These are phyloP conservation scores for Halyomorpha halys DNA, from an alignment of 1,140 invertebrate species.

Conservation along the genomic window DNA sequence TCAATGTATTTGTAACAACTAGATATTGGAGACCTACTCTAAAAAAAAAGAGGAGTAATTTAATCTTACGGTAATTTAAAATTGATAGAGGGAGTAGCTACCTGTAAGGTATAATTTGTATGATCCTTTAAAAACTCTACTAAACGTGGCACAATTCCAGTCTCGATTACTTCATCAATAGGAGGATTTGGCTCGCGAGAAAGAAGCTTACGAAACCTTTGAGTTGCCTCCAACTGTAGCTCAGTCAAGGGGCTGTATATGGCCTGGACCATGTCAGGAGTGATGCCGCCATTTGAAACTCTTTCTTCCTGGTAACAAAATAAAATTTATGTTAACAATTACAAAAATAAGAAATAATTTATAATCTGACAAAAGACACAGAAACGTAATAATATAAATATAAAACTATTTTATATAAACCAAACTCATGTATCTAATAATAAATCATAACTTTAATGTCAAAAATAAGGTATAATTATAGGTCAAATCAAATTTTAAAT, in stretches of 20 bases:
- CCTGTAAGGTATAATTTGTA: conserved; percentile 74
- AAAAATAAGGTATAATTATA: no score
- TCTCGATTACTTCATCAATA: conserved; percentile 96
- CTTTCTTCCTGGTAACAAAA: conserved; percentile 29
- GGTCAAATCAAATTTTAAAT: no score
- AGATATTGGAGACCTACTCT: no score
- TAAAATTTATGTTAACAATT: background rate
- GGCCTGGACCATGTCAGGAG: conserved; percentile 69
- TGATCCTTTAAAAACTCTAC: conserved; percentile 84
- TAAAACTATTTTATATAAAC: no score
- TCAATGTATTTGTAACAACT: no score
- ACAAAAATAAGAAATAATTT: no score
- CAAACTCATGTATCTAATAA: no score
- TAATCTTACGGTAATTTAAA: no score
- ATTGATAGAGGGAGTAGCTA: conserved; percentile 35
- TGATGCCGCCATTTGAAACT: conserved; percentile 38
- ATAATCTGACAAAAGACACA: no score
- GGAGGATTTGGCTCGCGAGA: conserved; percentile 95
- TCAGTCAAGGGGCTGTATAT: conserved; percentile 64
- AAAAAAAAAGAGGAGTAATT: no score
- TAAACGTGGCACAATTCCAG: conserved; percentile 91
- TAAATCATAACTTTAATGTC: no score
- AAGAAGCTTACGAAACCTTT: conserved; percentile 88
- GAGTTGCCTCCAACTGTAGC: conserved; percentile 79
- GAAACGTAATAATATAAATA: no score